Conservation (phyloP, 1,140 invertebrate genomes). For the Belonocnema kinseyi region DNA sequence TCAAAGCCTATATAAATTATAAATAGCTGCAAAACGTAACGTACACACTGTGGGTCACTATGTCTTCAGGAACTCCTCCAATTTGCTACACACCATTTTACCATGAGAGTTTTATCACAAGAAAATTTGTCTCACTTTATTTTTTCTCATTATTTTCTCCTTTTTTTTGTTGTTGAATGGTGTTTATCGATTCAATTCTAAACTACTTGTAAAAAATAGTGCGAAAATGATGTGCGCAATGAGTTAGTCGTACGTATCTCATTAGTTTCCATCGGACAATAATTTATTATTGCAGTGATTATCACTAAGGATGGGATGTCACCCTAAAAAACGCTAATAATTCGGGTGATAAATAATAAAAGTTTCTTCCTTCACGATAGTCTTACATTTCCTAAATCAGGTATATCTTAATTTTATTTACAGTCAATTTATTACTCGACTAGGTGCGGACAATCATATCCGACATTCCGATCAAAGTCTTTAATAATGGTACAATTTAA, state of each 20-base stretch:
- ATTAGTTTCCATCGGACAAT: slow-evolving; percentile 34
- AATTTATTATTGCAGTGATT: slow-evolving; percentile 38
- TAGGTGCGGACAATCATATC: slow-evolving; percentile 39
- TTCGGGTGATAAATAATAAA: slow-evolving; percentile 47
- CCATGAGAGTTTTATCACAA: not conserved
- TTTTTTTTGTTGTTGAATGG: not conserved
- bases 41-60: not conserved
- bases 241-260: not conserved
- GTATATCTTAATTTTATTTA: slow-evolving; percentile 59
- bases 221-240: not conserved
- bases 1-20: slow-evolving; percentile 2
- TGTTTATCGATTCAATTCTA: not conserved
- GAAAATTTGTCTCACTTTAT: not conserved
- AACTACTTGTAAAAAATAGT: not conserved
- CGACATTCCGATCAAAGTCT: slow-evolving; percentile 44
- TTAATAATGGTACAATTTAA: slow-evolving; percentile 41
- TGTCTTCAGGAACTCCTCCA: slow-evolving; percentile 8
- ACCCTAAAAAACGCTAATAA: slow-evolving; percentile 20
- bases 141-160: not conserved
- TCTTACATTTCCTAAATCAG: slow-evolving; percentile 52
- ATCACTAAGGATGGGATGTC: slow-evolving; percentile 14
- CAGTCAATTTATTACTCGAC: slow-evolving; percentile 46
- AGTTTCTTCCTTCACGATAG: slow-evolving; percentile 41
- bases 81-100: not conserved
- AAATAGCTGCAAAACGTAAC: slow-evolving; percentile 7